These are phyloP conservation scores for Onychostoma macrolepis DNA, from an alignment of 2,113 vertebrate species.

Conservation along the genomic window DNA sequence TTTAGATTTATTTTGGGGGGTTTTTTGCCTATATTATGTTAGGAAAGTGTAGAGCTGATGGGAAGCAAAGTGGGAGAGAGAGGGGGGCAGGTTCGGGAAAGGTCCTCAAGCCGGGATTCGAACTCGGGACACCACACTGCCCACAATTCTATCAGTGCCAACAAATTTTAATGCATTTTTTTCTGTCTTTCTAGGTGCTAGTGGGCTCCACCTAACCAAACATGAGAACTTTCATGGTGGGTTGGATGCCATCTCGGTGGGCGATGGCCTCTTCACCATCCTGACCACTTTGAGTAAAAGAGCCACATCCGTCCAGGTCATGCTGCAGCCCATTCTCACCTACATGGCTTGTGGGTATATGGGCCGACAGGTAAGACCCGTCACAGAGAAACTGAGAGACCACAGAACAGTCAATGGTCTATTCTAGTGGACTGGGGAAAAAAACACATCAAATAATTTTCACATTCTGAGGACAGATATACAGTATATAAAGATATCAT, in stretches of 20 bases:
- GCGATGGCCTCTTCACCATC: constrained; percentile 97
- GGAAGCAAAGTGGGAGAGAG: too few relatives aligned
- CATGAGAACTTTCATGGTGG: constrained; percentile 98
- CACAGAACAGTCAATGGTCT: not conserved
- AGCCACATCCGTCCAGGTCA: constrained; percentile 94
- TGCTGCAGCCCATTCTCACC: constrained; percentile 97
- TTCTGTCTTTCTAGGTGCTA: constrained; percentile 81
- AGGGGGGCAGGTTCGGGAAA: too few relatives aligned
- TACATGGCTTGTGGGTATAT: constrained; percentile 99
- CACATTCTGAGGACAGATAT: not conserved
- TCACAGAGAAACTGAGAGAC: not conserved
- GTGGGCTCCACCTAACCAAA: constrained; percentile 96
- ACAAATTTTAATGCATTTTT: too few relatives aligned
- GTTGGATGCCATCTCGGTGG: constrained; percentile 96
- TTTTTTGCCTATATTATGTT: too few relatives aligned
- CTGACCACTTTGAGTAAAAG: constrained; percentile 97
- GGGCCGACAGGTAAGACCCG: constrained; percentile 87
- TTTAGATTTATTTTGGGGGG: too few relatives aligned
- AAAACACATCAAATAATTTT: not conserved
- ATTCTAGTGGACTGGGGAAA: not conserved
- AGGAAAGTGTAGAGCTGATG: too few relatives aligned
- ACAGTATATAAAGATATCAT: constrained; percentile 34
- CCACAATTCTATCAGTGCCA: too few relatives aligned
- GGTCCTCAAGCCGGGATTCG: too few relatives aligned
- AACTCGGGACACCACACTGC: too few relatives aligned